Evolutionary conservation across 2,113 vertebrate genomes (phyloP).

Genomic region (Alces alces): DNA sequence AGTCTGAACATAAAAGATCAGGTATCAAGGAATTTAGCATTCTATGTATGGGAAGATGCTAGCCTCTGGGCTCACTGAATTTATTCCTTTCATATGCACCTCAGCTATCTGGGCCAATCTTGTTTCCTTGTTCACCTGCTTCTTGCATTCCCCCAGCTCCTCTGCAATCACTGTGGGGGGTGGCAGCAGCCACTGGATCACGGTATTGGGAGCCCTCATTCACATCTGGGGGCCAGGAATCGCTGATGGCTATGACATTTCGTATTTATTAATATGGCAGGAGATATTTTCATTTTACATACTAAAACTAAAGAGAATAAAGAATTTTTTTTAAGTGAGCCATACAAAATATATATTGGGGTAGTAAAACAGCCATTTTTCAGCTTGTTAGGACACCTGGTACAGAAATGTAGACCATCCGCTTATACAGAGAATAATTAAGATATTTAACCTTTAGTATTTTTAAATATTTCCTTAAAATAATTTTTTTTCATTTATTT

Average conservation of each 20-base stretch:
- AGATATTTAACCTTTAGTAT: background rate
- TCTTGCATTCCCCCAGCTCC: background rate
- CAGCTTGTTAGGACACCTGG: background rate
- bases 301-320: background rate
- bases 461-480: background rate
- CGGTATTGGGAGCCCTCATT: background rate
- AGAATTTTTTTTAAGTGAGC: background rate
- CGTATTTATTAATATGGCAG: background rate
- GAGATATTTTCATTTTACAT: background rate
- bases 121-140: background rate
- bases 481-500: no score
- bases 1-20: background rate
- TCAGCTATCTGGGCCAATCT: background rate
- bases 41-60: background rate
- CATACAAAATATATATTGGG: background rate
- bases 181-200: background rate
- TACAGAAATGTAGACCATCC: background rate
- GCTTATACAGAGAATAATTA: background rate
- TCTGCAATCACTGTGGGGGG: background rate
- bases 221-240: background rate
- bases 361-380: background rate
- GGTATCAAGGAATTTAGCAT: background rate
- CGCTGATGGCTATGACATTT: background rate
- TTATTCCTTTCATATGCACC: background rate
- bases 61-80: background rate